phyloP scores from a whole-genome alignment of 2,888 invertebrate genomes.

The Andrena praecox region DNA sequence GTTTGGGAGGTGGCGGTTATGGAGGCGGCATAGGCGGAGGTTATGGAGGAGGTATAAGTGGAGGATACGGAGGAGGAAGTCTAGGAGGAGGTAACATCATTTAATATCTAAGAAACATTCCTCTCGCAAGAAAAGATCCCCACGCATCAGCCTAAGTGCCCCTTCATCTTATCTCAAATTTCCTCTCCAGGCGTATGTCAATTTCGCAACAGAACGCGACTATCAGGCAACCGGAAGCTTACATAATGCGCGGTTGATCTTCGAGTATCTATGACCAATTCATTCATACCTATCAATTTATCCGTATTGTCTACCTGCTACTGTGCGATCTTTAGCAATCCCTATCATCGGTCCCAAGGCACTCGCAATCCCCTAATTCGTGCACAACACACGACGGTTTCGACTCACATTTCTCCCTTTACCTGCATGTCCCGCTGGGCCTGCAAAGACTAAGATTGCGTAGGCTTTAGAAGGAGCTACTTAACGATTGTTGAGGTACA shows the following conservation, averaged over 20 bases:
- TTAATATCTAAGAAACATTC: not conserved
- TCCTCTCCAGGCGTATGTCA: too few species aligned
- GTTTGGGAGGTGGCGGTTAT: conserved; percentile 50
- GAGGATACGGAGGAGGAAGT: not conserved
- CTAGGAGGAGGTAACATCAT: not conserved
- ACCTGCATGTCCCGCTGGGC: too few species aligned
- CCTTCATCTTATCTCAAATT: not conserved
- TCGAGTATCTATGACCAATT: not conserved
- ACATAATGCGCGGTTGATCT: not conserved
- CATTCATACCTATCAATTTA: not conserved
- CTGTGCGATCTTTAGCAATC: not conserved
- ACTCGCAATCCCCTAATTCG: too few species aligned
- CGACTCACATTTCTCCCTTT: too few species aligned
- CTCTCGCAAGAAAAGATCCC: too few species aligned
- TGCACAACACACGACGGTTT: too few species aligned
- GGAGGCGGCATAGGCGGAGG: conserved; percentile 24
- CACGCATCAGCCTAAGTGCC: not conserved
- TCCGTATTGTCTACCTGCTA: not conserved
- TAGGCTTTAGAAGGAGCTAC: not conserved
- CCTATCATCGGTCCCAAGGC: too few species aligned
- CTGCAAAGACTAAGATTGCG: not conserved
- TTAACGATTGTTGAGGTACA: not conserved
- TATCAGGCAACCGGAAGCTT: not conserved
- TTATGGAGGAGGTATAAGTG: conserved; percentile 1
- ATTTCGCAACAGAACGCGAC: conserved; percentile 1